Evolutionary conservation across 2,797 vertebrate species (phyloP).

Genomic region (Rhinoraja longicauda): DNA sequence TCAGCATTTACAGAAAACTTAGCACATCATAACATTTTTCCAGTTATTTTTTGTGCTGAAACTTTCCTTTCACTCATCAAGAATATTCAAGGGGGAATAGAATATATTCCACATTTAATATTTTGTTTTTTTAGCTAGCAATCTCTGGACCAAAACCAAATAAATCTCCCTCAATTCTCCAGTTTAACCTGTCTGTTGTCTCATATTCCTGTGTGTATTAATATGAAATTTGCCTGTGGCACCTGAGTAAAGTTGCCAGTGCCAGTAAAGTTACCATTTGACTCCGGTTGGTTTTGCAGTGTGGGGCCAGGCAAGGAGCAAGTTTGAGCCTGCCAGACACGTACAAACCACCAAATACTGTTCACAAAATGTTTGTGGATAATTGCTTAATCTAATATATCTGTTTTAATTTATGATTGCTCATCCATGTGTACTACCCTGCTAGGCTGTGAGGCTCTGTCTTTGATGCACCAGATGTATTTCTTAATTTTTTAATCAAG

Average conservation of each 20-base stretch:
- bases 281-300: neutral
- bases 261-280: conserved; percentile 14
- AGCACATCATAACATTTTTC: neutral
- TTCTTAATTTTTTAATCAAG: neutral
- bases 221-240: neutral
- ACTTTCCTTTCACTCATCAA: neutral
- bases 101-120: neutral
- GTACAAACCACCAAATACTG: neutral
- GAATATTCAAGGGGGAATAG: neutral
- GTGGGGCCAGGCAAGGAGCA: neutral
- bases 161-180: neutral
- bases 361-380: neutral
- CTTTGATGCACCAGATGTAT: too few relatives aligned
- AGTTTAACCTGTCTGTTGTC: neutral
- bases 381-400: neutral
- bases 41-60: neutral
- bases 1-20: neutral
- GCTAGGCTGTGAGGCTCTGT: neutral
- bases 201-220: neutral
- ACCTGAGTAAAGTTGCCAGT: neutral
- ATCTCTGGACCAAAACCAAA: neutral
- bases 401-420: neutral
- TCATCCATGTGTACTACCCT: neutral
- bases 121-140: neutral
- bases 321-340: neutral